Evolutionary conservation across 2,888 invertebrate species (phyloP).

Genomic region (Ectemnius lituratus): DNA sequence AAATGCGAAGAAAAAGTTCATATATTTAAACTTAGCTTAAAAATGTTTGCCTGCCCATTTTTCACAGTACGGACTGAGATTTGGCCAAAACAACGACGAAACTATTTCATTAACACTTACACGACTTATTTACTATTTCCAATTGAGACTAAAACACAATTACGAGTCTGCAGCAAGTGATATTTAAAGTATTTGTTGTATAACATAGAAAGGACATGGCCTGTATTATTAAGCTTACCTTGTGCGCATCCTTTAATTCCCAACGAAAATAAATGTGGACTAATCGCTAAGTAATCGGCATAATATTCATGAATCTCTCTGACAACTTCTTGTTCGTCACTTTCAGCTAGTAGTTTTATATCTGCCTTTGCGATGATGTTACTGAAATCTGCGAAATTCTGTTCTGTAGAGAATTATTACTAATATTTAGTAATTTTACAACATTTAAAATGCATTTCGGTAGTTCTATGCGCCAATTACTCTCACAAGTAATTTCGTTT

Average conservation of each 20-base stretch:
- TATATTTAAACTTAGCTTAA: no score
- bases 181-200: no score
- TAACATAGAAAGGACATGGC: no score
- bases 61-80: no score
- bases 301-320: constrained; percentile 98
- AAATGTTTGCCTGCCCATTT: no score
- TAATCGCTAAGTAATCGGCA: constrained; percentile 96
- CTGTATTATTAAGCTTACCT: constrained; percentile 76
- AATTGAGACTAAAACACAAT: no score
- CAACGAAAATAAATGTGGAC: constrained; percentile 93
- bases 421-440: not conserved
- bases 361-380: constrained; percentile 98
- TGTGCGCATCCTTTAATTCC: constrained; percentile 86
- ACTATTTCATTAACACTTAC: no score
- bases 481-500: not conserved
- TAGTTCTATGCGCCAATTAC: not conserved
- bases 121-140: no score
- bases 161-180: no score
- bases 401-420: not conserved
- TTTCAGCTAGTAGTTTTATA: constrained; percentile 96
- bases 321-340: constrained; percentile 98
- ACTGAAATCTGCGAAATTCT: constrained; percentile 88
- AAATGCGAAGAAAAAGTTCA: no score
- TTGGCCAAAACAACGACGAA: no score
- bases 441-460: not conserved